Base-by-base conservation (phyloP, 2,113 vertebrate species). In the Ictalurus punctatus region DNA sequence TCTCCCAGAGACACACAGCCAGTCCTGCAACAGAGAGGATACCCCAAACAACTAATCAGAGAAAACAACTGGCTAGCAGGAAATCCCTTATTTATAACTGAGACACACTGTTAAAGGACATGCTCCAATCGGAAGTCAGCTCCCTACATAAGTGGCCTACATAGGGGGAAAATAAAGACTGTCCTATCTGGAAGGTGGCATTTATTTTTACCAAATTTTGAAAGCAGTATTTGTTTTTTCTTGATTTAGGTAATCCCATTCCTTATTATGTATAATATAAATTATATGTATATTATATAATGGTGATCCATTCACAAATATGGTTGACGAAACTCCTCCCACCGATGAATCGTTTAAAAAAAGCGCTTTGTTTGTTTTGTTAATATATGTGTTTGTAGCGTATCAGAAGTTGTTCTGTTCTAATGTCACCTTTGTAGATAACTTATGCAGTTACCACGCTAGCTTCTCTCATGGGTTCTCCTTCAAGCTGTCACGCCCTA, bases 1-100 rank as follows among this genome's bases (percentile, higher is more conserved):
- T 93, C 92, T 87, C 93, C 93, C 92, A 93, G 93, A 74, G 84
- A 89, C 61, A 89, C 89, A 83, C 89, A 91, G 19, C 81, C 88
- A 23, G 84, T 74, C 91, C 95, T 96, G 89, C 54, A 8, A 81
- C 16, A 59, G 69, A 83, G 21, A 37, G 3, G n/a, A 19, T 73
- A 71, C 54, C 23, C 27, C n/a, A 37, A 23, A 34, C 37, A 67
- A 59, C 27, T 52, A 48, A 79, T 76, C 37, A 67, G 23, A 78
- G 54, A 56, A 30, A 21, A 21, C 16, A 34, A 56, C 6, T 16
- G 21, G 2, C 58, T 63, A 25, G 21, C 56, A 40, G 19, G 23
- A 65, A 44, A 79, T 14, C 37, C 8, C 19, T 23, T 40, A 44
- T 76, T 25, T 16, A 73, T 34, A 21, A 19, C 69, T 73, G 69